phyloP scores from a whole-genome alignment of 2,888 invertebrate genomes.

The Athrips mouffetella region DNA sequence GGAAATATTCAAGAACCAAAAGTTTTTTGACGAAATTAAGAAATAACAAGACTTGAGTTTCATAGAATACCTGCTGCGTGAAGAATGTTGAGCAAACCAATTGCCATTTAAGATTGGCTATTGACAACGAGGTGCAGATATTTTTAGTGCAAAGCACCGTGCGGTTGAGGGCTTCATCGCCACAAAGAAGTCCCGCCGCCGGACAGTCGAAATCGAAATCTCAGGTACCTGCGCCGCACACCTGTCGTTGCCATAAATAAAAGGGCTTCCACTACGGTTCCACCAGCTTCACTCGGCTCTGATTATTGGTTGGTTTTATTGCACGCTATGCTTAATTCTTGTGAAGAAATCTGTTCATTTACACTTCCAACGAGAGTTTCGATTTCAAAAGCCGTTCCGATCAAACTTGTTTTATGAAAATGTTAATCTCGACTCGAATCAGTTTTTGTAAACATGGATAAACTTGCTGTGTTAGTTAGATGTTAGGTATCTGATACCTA shows the following conservation, averaged over 20 bases:
- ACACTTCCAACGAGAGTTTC: conserved; percentile 1
- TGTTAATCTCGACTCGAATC: too few species aligned
- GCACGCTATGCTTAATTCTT: conserved; percentile 11
- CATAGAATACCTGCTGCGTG: background rate
- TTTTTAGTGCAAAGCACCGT: conserved; percentile 31
- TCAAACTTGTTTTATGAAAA: background rate
- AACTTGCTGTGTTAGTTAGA: too few species aligned
- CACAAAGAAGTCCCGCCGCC: conserved; percentile 43
- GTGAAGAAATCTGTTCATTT: conserved; percentile 9
- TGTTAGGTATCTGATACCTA: too few species aligned
- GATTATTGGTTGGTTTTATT: conserved; percentile 10
- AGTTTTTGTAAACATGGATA: too few species aligned
- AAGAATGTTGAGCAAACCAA: background rate
- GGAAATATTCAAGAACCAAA: too few species aligned
- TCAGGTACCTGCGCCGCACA: conserved; percentile 63
- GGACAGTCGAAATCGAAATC: conserved; percentile 26
- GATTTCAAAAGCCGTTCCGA: background rate
- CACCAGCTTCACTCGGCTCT: background rate
- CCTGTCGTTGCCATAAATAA: conserved; percentile 56
- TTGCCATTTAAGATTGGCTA: background rate
- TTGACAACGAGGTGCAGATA: conserved; percentile 21
- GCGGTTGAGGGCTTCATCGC: conserved; percentile 34
- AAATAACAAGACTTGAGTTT: background rate
- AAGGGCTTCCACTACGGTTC: conserved; percentile 7
- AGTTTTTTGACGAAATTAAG: background rate